phyloP scores from a whole-genome alignment of 2,888 invertebrate genomes.

The Acleris cristana region DNA sequence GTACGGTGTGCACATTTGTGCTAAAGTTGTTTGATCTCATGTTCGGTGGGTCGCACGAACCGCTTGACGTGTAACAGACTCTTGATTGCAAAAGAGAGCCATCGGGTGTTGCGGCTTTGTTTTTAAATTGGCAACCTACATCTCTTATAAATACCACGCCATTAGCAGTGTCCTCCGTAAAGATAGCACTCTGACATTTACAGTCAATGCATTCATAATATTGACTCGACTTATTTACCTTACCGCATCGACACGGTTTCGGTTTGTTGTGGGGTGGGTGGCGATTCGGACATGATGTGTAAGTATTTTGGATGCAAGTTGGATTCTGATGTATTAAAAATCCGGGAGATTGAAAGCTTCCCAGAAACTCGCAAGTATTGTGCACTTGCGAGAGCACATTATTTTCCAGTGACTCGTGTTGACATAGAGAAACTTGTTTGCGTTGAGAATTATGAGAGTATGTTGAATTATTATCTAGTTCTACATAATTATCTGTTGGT shows the following conservation, averaged over 20 bases:
- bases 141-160: constrained; percentile 71
- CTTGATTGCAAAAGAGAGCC: constrained; percentile 51
- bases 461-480: constrained; percentile 49
- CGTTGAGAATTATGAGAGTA: constrained; percentile 52
- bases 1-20: constrained; percentile 56
- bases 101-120: constrained; percentile 50
- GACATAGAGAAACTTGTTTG: constrained; percentile 55
- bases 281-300: constrained; percentile 44
- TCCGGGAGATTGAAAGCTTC: constrained; percentile 47
- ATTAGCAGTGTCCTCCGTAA: constrained; percentile 49
- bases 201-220: constrained; percentile 55
- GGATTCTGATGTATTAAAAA: constrained; percentile 52
- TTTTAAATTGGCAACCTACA: constrained; percentile 73
- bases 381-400: constrained; percentile 49
- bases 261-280: constrained; percentile 34
- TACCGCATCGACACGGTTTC: constrained; percentile 46
- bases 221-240: constrained; percentile 69
- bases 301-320: constrained; percentile 43
- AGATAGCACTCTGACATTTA: constrained; percentile 40
- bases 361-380: constrained; percentile 53
- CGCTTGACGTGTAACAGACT: constrained; percentile 51
- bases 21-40: constrained; percentile 54
- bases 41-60: constrained; percentile 54
- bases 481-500: constrained; percentile 46
- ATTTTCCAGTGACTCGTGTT: constrained; percentile 51